phyloP scores from a whole-genome alignment of 2,113 vertebrate genomes.

The Ailuropoda melanoleuca region DNA sequence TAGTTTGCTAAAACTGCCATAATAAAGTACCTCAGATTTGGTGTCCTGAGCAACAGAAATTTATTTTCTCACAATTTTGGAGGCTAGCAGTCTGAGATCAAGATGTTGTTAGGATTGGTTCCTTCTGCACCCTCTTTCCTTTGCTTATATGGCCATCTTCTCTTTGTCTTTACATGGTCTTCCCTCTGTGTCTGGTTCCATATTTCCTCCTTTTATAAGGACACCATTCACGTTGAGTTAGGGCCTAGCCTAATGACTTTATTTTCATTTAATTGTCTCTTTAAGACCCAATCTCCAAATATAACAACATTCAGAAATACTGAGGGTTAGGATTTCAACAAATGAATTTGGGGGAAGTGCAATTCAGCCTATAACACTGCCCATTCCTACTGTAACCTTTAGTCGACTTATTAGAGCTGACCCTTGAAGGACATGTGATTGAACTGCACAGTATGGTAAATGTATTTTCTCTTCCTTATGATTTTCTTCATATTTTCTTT shows the following conservation, averaged over 20 bases:
- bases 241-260: neutral
- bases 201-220: neutral
- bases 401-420: neutral
- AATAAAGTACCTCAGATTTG: neutral
- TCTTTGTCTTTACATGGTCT: neutral
- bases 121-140: neutral
- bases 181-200: neutral
- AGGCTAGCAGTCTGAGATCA: neutral
- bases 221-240: neutral
- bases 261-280: neutral
- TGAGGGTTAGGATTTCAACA: neutral
- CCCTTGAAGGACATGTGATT: neutral
- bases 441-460: neutral
- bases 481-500: neutral
- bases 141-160: neutral
- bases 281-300: neutral
- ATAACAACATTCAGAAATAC: neutral
- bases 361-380: neutral
- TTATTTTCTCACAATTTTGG: neutral
- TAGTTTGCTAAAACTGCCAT: neutral
- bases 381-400: neutral
- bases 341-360: neutral
- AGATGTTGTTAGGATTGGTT: neutral
- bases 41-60: neutral
- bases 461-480: neutral